Evolutionary conservation across 2,113 vertebrate genomes (phyloP), one percentile per base, ranked within the genome.

Genomic region (Notechis scutatus): DNA sequence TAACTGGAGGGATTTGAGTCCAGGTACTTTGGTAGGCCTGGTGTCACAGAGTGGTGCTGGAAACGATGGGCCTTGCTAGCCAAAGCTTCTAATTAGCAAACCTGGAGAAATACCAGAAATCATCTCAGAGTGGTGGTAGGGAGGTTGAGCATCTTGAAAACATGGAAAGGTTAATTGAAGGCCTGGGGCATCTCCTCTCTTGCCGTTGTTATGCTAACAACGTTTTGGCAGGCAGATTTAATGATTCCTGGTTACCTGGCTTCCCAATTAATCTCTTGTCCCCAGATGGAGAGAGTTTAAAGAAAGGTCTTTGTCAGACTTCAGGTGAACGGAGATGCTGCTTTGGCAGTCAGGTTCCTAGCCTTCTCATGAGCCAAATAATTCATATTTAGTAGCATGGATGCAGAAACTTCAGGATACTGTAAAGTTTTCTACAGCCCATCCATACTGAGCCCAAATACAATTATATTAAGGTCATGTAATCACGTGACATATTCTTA

Each of bases 211-310:
- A 94, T 69, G 90, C 93, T 96, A 91, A 93, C 95, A 94, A 95
- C 92, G 11, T 18, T 50, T 24, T 90, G 85, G 93, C 93, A 56
- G 93, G 90, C 95, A 86, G 93, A 95, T 95, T 95, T 96, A 97
- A 96, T 96, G 95, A 94, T 90, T 95, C 45, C 94, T 95, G 94
- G 94, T 96, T 96, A 94, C 95, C 94, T 95, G 94, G 85, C 93
- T 95, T 92, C 94, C 95, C 96, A 96, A 97, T 97, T 97, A 97
- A 97, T 96, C 97, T 95, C 56, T 85, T 64, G 94, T 93, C 95
- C 96, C 24, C 86, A 20, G 94, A 93, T 88, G 14, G 56, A 29
- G 94, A 61, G 87, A 92, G 90, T 93, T 89, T 92, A 91, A 94
- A 95, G 74, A 81, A 92, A 92, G 93, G n/a, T 42, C 11, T 95